Percentiles rank a stretch among this genome's conserved stretches.
phyloP scores from a whole-genome alignment of 2,797 vertebrate genomes.

The Myotis pilosus region DNA sequence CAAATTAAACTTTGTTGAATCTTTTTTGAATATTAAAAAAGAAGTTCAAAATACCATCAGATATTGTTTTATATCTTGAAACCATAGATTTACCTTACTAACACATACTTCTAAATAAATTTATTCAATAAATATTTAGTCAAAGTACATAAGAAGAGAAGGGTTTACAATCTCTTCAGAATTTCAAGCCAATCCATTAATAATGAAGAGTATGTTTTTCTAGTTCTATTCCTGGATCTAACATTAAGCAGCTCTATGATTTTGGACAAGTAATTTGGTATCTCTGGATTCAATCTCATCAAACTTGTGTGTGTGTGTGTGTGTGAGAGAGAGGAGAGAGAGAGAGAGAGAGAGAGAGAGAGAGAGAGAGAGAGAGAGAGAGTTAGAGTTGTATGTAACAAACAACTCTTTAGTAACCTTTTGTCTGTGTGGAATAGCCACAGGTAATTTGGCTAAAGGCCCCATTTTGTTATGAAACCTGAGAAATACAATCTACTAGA shows the following conservation, averaged over 20 bases:
- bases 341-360: neutral
- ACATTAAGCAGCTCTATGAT: neutral
- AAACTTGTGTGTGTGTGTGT: neutral
- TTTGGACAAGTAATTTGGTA: conserved; percentile 1
- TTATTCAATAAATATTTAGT: conserved; percentile 24
- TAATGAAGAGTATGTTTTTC: neutral
- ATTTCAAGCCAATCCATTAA: conserved; percentile 1
- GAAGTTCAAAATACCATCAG: neutral
- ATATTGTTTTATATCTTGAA: conserved; percentile 35
- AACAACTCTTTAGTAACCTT: neutral
- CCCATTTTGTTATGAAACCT: conserved; percentile 25
- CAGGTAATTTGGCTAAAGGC: neutral
- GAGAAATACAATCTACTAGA: conserved; percentile 15
- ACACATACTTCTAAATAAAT: conserved; percentile 30
- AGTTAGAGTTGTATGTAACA: neutral
- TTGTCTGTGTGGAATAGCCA: neutral
- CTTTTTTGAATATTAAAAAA: conserved; percentile 37
- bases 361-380: neutral
- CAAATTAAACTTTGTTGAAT: conserved; percentile 4
- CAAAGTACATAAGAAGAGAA: neutral
- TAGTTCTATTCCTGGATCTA: neutral
- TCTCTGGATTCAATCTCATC: neutral
- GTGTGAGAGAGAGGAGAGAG: neutral
- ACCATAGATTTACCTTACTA: neutral
- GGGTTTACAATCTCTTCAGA: neutral